Conservation (phyloP, 2,797 vertebrate genomes). For the Gambusia yucatana region DNA sequence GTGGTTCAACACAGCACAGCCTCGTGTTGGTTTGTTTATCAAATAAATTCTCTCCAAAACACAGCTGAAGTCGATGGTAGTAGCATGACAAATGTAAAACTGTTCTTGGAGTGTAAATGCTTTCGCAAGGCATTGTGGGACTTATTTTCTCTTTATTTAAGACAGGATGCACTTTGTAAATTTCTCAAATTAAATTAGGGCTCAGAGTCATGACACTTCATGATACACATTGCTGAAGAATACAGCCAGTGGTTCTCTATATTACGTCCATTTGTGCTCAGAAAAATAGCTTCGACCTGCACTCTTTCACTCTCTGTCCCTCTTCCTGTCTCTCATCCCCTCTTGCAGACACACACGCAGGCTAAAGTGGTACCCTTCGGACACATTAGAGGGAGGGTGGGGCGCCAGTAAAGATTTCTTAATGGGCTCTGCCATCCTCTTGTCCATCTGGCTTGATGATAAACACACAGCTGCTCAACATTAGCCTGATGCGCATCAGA, state of each 20-base stretch:
- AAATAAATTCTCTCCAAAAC: background rate
- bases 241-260: background rate
- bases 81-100: background rate
- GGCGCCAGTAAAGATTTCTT: slow-evolving; percentile 81
- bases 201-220: background rate
- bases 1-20: background rate
- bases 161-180: background rate
- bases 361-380: slow-evolving; percentile 75
- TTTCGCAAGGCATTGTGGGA: background rate
- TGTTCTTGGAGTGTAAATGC: background rate
- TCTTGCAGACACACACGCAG: slow-evolving; percentile 39
- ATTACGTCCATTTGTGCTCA: slow-evolving; percentile 21
- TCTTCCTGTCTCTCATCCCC: slow-evolving; percentile 2
- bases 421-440: slow-evolving; percentile 76
- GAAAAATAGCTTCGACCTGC: slow-evolving; percentile 20
- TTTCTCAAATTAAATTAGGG: background rate
- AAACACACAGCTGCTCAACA: slow-evolving; percentile 63
- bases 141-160: background rate
- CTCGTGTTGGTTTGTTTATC: background rate
- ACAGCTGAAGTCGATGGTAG: background rate
- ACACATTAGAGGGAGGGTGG: slow-evolving; percentile 82
- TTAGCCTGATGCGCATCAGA: slow-evolving; percentile 47
- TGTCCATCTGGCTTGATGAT: slow-evolving; percentile 75
- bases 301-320: slow-evolving; percentile 2
- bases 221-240: background rate